Evolutionary conservation across 2,113 vertebrate genomes (phyloP), one percentile per base, ranked within the genome.

Genomic region (Sigmodon hispidus): DNA sequence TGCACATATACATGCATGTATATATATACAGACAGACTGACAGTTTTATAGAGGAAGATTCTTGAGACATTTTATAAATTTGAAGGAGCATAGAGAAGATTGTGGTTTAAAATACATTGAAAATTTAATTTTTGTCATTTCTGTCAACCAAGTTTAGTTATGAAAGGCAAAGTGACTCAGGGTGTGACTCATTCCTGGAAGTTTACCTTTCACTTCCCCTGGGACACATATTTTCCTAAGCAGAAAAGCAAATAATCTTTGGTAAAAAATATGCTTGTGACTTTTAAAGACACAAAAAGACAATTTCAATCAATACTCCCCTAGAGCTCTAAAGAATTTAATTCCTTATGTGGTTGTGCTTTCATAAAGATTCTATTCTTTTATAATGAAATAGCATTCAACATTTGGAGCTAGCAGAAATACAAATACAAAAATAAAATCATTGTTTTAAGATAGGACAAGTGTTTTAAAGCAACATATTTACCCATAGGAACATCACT

Each of bases 251-350:
- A 87, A 93, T 61, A 95, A 75, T 87, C 67, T 94, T 91, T 52
- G 5, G n/a, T 48, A 96, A 91, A 55, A 55, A 13, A 4, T 3
- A 24, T 65, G 13, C 21, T 84, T 45, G 0, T 52, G 7, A 73
- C 24, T 93, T 94, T 91, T 34, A 96, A 93, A 67, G 24, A 84
- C 5, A 89, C n/a, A 55, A 89, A 87, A 94, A 89, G 16, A 48
- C 15, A 89, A 80, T 43, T 86, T 86, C 94, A 96, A 93, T 89
- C 84, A 95, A 84, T 91, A 89, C 31, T 2, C 15, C n/a, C 7
- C 48, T 69, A 57, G 15, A 94, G 7, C 55, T 84, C 72, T 69
- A 45, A 88, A 73, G 24, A 93, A n/a, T 69, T 91, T 91, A 93
- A 91, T 87, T 97, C 65, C 36, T 72, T 12, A 59, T 76, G 34